A percentile compares a stretch with the other conserved stretches of the same genome.
phyloP scores from a whole-genome alignment of 2,888 invertebrate genomes.

The Amiota mariae region DNA sequence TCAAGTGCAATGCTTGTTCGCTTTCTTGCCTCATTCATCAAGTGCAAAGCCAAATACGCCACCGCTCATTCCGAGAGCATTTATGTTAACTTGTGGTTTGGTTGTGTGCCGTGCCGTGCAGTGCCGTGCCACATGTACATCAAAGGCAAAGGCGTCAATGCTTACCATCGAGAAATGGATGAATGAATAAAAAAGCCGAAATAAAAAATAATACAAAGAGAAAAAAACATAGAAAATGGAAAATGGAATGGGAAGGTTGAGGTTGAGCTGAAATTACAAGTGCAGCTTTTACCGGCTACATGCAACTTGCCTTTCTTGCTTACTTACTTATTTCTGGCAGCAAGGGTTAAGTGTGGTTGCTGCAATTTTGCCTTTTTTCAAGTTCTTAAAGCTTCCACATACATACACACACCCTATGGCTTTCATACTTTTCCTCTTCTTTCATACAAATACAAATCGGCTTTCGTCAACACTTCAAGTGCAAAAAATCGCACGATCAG shows the following conservation, averaged over 20 bases:
- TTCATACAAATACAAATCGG: conserved; percentile 61
- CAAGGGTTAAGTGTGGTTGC: too few species aligned
- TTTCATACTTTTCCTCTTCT: conserved; percentile 27
- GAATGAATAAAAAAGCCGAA: too few species aligned
- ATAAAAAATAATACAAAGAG: too few species aligned
- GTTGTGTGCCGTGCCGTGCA: neutral
- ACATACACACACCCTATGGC: neutral
- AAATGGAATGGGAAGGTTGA: too few species aligned
- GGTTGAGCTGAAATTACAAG: too few species aligned
- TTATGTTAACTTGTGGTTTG: neutral
- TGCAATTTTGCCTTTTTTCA: too few species aligned
- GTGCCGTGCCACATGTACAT: neutral
- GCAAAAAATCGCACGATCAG: conserved; percentile 68
- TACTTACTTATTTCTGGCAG: too few species aligned
- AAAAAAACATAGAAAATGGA: too few species aligned
- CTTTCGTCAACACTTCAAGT: conserved; percentile 64
- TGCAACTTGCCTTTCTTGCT: too few species aligned
- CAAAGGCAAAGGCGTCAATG: conserved; percentile 23
- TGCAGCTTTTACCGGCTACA: too few species aligned
- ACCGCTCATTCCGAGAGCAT: neutral
- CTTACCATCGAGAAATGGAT: neutral
- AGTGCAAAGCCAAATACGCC: neutral
- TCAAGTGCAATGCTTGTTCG: neutral
- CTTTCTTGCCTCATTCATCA: conserved; percentile 7
- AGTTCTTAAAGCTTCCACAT: too few species aligned